Evolutionary conservation across 2,113 vertebrate species (phyloP), one percentile per base, ranked within the genome.

Genomic region (Myiozetetes cayanensis): DNA sequence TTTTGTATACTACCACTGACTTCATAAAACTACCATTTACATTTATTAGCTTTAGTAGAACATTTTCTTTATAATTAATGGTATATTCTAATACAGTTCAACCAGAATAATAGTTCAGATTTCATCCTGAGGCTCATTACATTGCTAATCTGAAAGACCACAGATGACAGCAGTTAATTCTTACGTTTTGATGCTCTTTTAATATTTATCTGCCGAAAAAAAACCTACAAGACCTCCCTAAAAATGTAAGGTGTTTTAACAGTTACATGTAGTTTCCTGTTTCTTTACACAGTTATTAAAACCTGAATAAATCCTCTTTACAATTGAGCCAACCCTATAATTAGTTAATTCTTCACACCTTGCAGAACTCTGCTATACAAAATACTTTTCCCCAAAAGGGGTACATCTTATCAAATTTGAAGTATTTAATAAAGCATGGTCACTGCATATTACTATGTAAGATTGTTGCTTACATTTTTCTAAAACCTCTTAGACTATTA

Each of bases 1-100:
- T 94, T 95, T 93, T 50, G 18, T 90, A 81, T 67, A 87, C 67
- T 95, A 77, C 37, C 55, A 93, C 55, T 93, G 89, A 95, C 78
- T 96, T 96, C 56, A 94, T 95, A 95, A 97, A 97, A 76, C 8
- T 63, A 95, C 72, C 39, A 93, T 95, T 96, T 96, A 93, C 53
- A 94, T 93, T 96, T 93, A 97, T 85, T 93, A 92, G 30, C 61
- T 81, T 87, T 85, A 92, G 31, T 28, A 93, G 73, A 95, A 91
- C 46, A 56, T 55, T 85, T 72, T 87, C 79, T 53, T 85, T 67
- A 77, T 70, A 92, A 92, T 89, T 81, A 96, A 84, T 77, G 47
- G 41, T 78, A 33, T 43, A 85, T 88, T 52, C 16, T 89, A 82
- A 56, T 25, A 67, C 5, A 53, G 56, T 83, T 79, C 96, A 94